Evolutionary conservation across 2,797 vertebrate species (phyloP).

Genomic region (Hemitrygon akajei): DNA sequence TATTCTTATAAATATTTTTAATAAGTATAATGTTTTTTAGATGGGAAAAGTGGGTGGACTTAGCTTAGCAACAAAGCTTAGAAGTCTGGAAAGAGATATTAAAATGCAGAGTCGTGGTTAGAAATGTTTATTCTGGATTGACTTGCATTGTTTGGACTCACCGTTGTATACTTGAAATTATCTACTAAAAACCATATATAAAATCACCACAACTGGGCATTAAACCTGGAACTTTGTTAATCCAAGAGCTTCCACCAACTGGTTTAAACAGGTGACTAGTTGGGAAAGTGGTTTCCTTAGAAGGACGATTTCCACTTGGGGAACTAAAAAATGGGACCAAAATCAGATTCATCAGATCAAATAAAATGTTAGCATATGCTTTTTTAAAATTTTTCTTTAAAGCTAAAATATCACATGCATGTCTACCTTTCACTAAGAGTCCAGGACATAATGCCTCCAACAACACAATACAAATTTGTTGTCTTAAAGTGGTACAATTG

Average conservation of each 20-base stretch:
- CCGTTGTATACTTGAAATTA: no score
- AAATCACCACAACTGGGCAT: not conserved
- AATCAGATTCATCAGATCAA: not conserved
- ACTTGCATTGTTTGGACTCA: no score
- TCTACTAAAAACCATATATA: no score
- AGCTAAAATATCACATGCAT: not conserved
- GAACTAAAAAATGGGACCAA: not conserved
- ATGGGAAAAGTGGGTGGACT: no score
- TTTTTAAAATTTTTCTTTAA: not conserved
- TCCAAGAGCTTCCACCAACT: not conserved
- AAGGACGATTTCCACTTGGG: not conserved
- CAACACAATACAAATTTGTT: not conserved
- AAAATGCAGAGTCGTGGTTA: no score
- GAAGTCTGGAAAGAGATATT: no score
- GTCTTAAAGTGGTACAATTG: not conserved
- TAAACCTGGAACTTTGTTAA: not conserved
- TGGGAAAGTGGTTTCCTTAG: not conserved
- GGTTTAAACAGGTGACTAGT: not conserved
- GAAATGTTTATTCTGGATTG: no score
- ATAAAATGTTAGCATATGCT: not conserved
- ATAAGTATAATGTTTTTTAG: no score
- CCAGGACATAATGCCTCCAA: not conserved
- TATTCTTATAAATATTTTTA: no score
- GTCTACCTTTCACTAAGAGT: not conserved
- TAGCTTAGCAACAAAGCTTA: no score